Conservation (phyloP, 2,113 vertebrate species). For the Strix aluco region DNA sequence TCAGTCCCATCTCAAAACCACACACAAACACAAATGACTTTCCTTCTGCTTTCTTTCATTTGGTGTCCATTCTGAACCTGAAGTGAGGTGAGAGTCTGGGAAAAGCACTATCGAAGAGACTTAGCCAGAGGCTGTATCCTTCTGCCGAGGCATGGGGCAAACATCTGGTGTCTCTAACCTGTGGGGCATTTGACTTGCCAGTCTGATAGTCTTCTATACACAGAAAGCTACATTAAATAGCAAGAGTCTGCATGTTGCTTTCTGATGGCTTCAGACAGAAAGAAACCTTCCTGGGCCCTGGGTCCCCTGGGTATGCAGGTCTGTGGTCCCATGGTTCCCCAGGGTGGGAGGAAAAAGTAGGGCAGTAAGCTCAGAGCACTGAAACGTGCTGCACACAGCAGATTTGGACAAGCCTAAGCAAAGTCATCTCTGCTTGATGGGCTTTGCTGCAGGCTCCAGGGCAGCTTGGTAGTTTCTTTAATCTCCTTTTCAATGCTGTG, state of each 20-base stretch:
- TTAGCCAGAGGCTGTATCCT: background rate
- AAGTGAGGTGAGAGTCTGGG: background rate
- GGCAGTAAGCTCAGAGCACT: background rate
- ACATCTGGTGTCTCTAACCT: background rate
- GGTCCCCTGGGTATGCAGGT: background rate
- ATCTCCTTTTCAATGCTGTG: background rate
- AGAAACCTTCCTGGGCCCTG: background rate
- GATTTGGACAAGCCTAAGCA: background rate
- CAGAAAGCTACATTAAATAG: background rate
- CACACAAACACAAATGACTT: background rate
- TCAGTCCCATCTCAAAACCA: background rate
- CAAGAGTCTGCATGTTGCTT: background rate
- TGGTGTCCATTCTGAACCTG: background rate
- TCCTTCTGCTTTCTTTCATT: background rate
- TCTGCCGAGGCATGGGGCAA: background rate
- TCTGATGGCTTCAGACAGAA: background rate
- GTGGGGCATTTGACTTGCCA: background rate
- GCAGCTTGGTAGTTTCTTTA: background rate
- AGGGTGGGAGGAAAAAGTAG: background rate
- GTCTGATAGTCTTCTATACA: background rate
- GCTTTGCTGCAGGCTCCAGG: background rate
- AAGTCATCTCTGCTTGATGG: background rate
- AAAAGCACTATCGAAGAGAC: background rate
- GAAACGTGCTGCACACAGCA: background rate
- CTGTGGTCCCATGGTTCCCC: background rate